phyloP scores from a whole-genome alignment of 2,888 invertebrate species.

The Cloeon dipterum region DNA sequence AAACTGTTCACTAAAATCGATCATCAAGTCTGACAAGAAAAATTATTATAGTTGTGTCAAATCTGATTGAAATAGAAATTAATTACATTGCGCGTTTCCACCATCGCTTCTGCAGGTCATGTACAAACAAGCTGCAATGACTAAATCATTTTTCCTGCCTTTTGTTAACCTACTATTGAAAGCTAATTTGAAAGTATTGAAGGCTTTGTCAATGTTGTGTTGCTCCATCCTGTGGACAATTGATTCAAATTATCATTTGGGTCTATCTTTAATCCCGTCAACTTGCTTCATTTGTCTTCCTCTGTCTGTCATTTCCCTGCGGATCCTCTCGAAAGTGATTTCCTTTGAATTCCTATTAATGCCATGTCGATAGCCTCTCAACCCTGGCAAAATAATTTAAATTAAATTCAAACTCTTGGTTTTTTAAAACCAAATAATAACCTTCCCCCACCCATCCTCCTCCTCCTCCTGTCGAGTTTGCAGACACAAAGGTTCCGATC shows the following conservation, averaged over 20 bases:
- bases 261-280: not conserved
- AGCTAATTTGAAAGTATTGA: slow-evolving; percentile 1
- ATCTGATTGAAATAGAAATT: not conserved
- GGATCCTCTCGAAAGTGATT: not conserved
- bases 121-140: not conserved
- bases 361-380: not conserved
- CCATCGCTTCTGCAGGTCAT: not conserved
- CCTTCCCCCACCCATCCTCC: slow-evolving; percentile 58
- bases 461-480: slow-evolving; percentile 66
- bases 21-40: slow-evolving; percentile 1
- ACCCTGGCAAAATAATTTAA: not conserved
- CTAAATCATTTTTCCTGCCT: not conserved
- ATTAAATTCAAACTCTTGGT: too few relatives aligned
- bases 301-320: not conserved
- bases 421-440: too few relatives aligned
- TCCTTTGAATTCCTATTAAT: not conserved
- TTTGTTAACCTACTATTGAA: not conserved
- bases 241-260: not conserved
- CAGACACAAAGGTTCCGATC: slow-evolving; percentile 82
- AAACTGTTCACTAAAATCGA: slow-evolving; percentile 1
- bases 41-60: too few relatives aligned
- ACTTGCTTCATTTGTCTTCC: slow-evolving; percentile 1
- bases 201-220: slow-evolving; percentile 1
- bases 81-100: not conserved
- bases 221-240: slow-evolving; percentile 1